Evolutionary conservation across 2,113 vertebrate species (phyloP).

Genomic region (Calidris pugnax): DNA sequence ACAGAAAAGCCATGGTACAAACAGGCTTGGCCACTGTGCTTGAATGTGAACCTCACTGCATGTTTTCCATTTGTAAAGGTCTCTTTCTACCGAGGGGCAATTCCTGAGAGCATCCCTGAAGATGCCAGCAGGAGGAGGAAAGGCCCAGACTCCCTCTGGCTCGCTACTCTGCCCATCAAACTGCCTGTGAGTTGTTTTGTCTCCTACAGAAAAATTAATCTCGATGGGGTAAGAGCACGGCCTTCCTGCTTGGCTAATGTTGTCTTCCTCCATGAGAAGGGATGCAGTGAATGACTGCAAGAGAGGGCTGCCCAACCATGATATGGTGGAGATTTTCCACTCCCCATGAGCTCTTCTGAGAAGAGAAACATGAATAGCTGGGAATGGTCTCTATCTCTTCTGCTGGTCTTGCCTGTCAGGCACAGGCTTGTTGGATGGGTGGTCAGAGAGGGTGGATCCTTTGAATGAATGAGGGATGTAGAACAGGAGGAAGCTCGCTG

Average conservation of each 20-base stretch:
- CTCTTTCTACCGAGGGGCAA: slow-evolving; percentile 91
- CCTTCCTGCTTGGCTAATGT: background rate
- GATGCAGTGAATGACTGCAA: background rate
- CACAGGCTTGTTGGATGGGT: background rate
- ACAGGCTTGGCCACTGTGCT: background rate
- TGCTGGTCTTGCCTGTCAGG: background rate
- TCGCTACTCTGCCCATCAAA: slow-evolving; percentile 90
- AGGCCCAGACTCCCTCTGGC: slow-evolving; percentile 84
- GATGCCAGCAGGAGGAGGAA: slow-evolving; percentile 85
- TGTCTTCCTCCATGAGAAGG: background rate
- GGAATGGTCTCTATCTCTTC: background rate
- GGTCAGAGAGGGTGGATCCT: background rate
- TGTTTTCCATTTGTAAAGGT: slow-evolving; percentile 79
- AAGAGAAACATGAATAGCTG: background rate
- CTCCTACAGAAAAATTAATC: background rate
- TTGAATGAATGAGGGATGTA: background rate
- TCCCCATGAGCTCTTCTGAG: background rate
- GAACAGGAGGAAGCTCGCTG: background rate
- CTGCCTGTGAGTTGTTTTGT: slow-evolving; percentile 80
- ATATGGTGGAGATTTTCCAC: background rate
- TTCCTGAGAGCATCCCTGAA: slow-evolving; percentile 82
- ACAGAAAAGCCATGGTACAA: background rate
- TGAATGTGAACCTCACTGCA: background rate
- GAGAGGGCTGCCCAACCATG: background rate
- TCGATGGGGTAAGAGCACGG: background rate